phyloP scores from a whole-genome alignment of 53 echinoderm and acorn worm genomes.

The Holothuria scabra region DNA sequence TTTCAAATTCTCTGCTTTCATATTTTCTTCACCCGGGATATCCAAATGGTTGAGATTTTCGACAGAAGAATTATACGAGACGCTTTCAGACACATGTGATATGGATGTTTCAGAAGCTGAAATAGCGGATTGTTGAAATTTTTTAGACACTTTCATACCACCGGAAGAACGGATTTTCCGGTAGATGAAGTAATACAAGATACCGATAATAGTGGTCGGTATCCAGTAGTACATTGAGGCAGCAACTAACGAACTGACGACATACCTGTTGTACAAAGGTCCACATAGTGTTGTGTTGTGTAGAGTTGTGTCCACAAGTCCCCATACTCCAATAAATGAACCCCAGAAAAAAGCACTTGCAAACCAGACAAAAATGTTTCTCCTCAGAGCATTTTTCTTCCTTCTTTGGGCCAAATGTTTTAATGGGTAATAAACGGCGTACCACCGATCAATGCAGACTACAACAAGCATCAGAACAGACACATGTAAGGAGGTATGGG shows the following conservation, averaged over 20 bases:
- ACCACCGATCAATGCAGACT: conserved; percentile 13
- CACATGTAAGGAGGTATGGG: conserved; percentile 8
- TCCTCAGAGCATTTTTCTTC: not conserved
- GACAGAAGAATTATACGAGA: too few relatives aligned
- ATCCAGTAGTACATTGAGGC: conserved; percentile 15
- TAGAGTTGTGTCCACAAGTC: not conserved
- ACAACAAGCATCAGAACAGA: conserved; percentile 20
- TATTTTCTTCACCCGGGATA: too few relatives aligned
- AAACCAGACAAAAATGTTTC: conserved; percentile 19
- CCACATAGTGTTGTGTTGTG: not conserved
- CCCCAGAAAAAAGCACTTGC: not conserved
- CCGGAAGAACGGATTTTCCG: conserved; percentile 30
- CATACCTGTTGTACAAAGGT: not conserved
- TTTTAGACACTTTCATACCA: not conserved
- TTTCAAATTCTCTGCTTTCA: too few relatives aligned
- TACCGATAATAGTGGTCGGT: not conserved
- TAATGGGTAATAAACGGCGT: conserved; percentile 4
- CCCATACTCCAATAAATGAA: conserved; percentile 2
- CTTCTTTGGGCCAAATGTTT: conserved; percentile 3
- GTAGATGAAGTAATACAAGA: conserved; percentile 16
- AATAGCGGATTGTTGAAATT: not conserved
- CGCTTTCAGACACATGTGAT: too few relatives aligned
- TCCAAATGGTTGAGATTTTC: too few relatives aligned
- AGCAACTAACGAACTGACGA: not conserved
- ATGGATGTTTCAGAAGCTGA: too few relatives aligned